Evolutionary conservation across 1,140 invertebrate genomes (phyloP), one percentile per base, ranked within the genome.

Genomic region (Heliconius hermathena): DNA sequence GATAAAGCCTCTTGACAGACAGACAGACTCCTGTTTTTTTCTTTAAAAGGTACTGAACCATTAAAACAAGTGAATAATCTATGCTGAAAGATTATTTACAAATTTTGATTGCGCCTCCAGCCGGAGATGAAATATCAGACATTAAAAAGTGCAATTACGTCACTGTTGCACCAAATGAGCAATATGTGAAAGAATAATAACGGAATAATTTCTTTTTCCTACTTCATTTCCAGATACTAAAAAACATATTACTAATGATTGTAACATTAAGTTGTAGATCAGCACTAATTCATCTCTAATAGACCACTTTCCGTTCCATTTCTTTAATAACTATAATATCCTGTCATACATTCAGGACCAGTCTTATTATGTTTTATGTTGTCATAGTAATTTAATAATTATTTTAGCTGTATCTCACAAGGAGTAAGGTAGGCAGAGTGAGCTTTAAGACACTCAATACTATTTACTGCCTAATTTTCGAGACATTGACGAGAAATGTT

Each of bases 281-380:
- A 60, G 54, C 41, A 38, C 26, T 26, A 57, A n/a, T 71, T 57
- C 13, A 41, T 38, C 20, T 73, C 36, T 73, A 72, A 73, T 77
- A 73, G 33, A 29, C n/a, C 71, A 77, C 20, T 77, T 60, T 57
- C 71, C 71, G 49, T 71, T 71, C 49, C 49, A 77, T 77, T 73
- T 77, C 46, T 77, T 57, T 77, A 77, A 77, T 72, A n/a, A 77
- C 76, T 22, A 18, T 11, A 18, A 75, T 75, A 60, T 60, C 54
- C 74, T 75, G 54, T 11, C 57, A 60, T n/a, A n/a, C 57, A 22
- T 60, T 13, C 41, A 46, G 9, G 20, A 60, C 57, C 57, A 60
- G 57, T 60, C 0, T 60, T 60, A 22, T 60, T 22, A 22, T 60
- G 22, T 60, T 60, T 9, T 26, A 60, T 60, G n/a, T 11, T 22